Evolutionary conservation across 2,113 vertebrate species (phyloP).

Genomic region (Alligator sinensis): DNA sequence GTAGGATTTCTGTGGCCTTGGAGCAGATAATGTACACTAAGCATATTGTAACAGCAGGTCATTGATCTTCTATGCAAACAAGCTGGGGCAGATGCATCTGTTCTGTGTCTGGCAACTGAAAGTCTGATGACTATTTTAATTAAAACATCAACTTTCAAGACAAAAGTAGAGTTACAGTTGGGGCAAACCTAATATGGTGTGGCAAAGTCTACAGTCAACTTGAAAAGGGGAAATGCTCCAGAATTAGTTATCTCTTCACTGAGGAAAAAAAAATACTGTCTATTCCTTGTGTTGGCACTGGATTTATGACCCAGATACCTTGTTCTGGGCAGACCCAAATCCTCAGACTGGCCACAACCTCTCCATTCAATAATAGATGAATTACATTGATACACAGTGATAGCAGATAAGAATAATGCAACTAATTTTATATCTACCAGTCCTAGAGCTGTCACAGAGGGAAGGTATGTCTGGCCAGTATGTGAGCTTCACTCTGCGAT

Average conservation of each 20-base stretch:
- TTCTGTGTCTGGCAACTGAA: background rate
- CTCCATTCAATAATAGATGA: too few species aligned
- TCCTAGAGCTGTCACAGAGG: too few species aligned
- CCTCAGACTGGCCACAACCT: too few species aligned
- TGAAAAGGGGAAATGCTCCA: background rate
- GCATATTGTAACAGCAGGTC: background rate
- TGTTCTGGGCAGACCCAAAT: too few species aligned
- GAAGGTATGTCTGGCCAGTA: too few species aligned
- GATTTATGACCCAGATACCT: background rate
- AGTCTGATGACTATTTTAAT: constrained; percentile 11
- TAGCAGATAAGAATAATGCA: too few species aligned
- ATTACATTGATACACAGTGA: too few species aligned
- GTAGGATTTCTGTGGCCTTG: background rate
- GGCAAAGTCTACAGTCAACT: background rate
- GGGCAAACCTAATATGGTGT: background rate
- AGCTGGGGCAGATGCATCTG: background rate
- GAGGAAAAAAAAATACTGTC: background rate
- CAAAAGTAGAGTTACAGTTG: background rate
- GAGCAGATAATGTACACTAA: constrained; percentile 17
- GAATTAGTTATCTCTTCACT: background rate
- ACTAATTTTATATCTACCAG: too few species aligned
- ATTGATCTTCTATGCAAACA: background rate
- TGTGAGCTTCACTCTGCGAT: too few species aligned
- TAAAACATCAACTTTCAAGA: background rate
- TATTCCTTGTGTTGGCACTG: background rate